A percentile compares a stretch with the other conserved stretches of the same genome.
Evolutionary conservation across 1,140 invertebrate species (phyloP).

Genomic region (Oreohelix idahoensis): DNA sequence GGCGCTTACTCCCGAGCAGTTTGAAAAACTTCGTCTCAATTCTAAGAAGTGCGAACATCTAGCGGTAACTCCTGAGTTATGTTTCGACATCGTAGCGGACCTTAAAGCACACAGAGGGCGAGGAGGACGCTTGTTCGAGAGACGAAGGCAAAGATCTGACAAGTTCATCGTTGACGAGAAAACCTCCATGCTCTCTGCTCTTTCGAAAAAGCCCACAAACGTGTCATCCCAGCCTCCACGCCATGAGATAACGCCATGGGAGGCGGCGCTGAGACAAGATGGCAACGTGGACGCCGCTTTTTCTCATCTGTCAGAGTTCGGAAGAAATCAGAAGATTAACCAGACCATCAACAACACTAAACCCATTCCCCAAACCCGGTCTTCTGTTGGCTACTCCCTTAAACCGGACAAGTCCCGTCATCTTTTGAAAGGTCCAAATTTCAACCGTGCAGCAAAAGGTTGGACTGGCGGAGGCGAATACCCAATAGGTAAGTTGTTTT

Average conservation of each 20-base stretch:
- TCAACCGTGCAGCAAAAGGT: slow-evolving; percentile 60
- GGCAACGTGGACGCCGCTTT: slow-evolving; percentile 82
- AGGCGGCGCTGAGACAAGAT: slow-evolving; percentile 79
- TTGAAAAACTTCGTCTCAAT: slow-evolving; percentile 55
- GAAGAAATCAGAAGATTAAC: not conserved
- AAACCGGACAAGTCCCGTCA: slow-evolving; percentile 24
- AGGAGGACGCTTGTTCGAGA: slow-evolving; percentile 90
- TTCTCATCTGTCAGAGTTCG: slow-evolving; percentile 59
- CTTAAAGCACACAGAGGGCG: slow-evolving; percentile 61
- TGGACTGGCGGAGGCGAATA: slow-evolving; percentile 44
- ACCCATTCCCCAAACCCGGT: slow-evolving; percentile 6
- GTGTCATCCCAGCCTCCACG: slow-evolving; percentile 72
- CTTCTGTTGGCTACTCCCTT: slow-evolving; percentile 40
- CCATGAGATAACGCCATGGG: slow-evolving; percentile 82
- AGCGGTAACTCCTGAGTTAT: slow-evolving; percentile 53
- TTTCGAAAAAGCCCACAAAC: slow-evolving; percentile 58
- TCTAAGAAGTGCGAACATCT: slow-evolving; percentile 55
- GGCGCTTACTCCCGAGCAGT: slow-evolving; percentile 58
- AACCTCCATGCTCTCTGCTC: slow-evolving; percentile 58
- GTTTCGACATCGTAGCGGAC: slow-evolving; percentile 58
- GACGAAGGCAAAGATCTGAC: slow-evolving; percentile 86
- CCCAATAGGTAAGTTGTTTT: slow-evolving; percentile 30
- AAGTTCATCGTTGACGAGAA: slow-evolving; percentile 89
- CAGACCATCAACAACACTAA: not conserved
- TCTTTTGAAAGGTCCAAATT: slow-evolving; percentile 52